Evolutionary conservation across 2,113 vertebrate genomes (phyloP).

Genomic region (Notarius lentiginosus): DNA sequence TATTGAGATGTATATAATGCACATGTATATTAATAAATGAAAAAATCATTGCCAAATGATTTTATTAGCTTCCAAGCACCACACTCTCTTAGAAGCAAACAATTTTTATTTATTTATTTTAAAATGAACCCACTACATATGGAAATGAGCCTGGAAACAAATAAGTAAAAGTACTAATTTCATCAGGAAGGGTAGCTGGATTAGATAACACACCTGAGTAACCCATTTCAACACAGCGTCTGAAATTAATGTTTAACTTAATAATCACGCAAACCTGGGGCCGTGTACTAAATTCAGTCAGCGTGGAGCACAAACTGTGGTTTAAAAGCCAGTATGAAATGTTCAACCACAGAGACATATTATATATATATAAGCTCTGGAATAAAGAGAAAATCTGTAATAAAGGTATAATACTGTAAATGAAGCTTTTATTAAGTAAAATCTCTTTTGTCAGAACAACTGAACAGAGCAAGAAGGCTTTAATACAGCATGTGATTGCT

Average conservation of each 20-base stretch:
- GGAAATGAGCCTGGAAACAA: background rate
- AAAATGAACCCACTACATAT: background rate
- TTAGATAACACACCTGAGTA: background rate
- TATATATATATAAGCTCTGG: background rate
- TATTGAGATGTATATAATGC: too few species aligned
- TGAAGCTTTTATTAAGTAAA: background rate
- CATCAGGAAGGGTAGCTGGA: background rate
- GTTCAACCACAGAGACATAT: background rate
- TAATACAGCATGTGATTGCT: background rate
- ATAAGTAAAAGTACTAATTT: background rate
- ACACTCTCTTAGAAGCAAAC: too few species aligned
- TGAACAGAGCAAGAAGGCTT: background rate
- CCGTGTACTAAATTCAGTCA: background rate
- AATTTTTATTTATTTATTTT: too few species aligned
- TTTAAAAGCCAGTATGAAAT: background rate
- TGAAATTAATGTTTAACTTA: background rate
- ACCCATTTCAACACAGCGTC: too few species aligned
- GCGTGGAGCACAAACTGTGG: background rate
- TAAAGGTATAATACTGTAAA: background rate
- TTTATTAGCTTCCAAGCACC: too few species aligned
- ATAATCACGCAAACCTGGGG: background rate
- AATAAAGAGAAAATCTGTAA: background rate
- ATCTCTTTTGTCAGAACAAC: background rate
- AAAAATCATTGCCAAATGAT: too few species aligned
- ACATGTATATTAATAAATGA: too few species aligned